Evolutionary conservation across 2,113 vertebrate species (phyloP), one percentile per base, ranked within the genome.

Genomic region (Cavia porcellus): DNA sequence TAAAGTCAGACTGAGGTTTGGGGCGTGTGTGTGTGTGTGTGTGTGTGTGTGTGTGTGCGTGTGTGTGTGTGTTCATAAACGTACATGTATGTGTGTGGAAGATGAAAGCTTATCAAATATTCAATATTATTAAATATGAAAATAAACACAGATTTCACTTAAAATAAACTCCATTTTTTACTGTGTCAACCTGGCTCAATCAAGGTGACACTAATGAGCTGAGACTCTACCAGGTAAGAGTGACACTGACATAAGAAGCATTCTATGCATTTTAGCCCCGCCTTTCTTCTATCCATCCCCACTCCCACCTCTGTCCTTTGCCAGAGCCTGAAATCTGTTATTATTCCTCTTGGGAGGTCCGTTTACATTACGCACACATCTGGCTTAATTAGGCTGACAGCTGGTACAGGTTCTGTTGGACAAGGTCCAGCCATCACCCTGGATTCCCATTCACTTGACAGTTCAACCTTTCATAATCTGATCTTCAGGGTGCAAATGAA

Each of bases 371-470:
- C 98, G 98, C 87, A 97, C 97, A 99, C 98, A 99, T 98, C 98
- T 98, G 98, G 98, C 97, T 98, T 98, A 99, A 99, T 99, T 98
- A 98, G 98, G 98, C 35, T 98, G 98, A 99, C 98, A 98, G 98
- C 98, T 98, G 98, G 98, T 98, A 91, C 98, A 98, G 98, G 98
- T 98, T 98, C 97, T 97, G 62, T 98, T 98, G 98, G 98, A 98
- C 86, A 97, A 97, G 97, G 97, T 98, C 98, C 98, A 98, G 98
- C 98, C 98, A 98, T 97, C 98, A 97, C 88, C 93, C 92, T 83
- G 96, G 97, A 96, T 98, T 98, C 98, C 94, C 97, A 96, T 98
- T 98, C 98, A 98, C 97, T 98, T 98, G 98, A 98, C 98, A 98
- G 98, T 98, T 98, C 98, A 98, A 98, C 98, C 98, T 98, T 98